Percentiles rank a stretch among this genome's conserved stretches.
phyloP scores from a whole-genome alignment of 2,797 vertebrate species.

The Darevskia nairensis region DNA sequence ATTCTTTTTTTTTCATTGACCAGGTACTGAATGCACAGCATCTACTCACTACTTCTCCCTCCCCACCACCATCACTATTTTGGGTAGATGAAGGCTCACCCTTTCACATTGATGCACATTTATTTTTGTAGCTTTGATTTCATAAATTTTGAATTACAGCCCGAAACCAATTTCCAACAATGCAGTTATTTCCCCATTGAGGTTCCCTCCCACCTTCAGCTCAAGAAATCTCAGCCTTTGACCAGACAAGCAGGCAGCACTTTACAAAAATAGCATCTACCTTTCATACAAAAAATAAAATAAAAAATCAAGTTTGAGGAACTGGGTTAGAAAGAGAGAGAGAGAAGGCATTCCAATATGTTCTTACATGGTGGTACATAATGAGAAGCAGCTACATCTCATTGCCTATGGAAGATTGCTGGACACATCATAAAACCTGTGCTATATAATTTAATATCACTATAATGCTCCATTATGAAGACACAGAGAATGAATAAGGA shows the following conservation, averaged over 20 bases:
- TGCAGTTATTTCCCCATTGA: background rate
- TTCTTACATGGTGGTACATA: background rate
- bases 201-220: background rate
- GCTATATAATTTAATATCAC: conserved; percentile 6
- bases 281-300: background rate
- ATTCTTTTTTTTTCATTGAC: background rate
- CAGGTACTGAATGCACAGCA: background rate
- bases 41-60: background rate
- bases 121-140: background rate
- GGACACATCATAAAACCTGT: background rate
- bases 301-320: background rate
- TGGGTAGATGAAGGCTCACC: background rate
- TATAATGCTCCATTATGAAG: background rate
- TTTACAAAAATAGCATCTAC: conserved; percentile 4
- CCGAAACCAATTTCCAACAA: conserved; percentile 2
- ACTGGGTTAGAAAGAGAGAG: background rate
- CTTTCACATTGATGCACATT: background rate
- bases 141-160: background rate
- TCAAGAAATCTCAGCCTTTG: background rate
- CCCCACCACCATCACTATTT: background rate
- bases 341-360: background rate
- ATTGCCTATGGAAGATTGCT: background rate
- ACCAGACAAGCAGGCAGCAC: background rate
- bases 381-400: background rate
- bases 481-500: background rate